Conservation (phyloP, 2,113 vertebrate species). For the Mirounga angustirostris region DNA sequence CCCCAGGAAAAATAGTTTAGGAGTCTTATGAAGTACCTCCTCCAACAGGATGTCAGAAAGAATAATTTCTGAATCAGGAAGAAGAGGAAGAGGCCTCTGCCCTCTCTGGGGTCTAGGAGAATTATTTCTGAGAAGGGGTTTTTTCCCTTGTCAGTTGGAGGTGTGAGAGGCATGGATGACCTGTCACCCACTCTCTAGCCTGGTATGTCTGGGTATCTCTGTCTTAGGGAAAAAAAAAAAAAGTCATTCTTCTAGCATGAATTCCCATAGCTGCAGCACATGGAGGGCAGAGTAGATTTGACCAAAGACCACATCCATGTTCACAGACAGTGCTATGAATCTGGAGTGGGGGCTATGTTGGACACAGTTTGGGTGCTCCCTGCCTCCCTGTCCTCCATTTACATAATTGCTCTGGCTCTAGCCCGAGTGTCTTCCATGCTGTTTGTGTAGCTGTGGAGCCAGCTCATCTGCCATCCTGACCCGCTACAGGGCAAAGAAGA, state of each 20-base stretch:
- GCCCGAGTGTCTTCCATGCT: background rate
- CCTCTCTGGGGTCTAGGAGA: background rate
- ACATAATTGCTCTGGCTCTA: background rate
- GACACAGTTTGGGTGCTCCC: accelerated
- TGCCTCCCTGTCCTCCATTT: background rate
- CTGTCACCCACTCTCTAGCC: background rate
- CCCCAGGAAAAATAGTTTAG: background rate
- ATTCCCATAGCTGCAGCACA: too few relatives aligned
- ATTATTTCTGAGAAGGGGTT: background rate
- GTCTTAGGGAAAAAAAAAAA: background rate
- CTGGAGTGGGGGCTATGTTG: background rate
- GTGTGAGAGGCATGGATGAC: background rate
- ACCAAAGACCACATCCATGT: background rate
- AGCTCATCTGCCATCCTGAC: background rate
- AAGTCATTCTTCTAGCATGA: background rate
- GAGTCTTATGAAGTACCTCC: background rate
- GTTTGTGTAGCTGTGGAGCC: background rate
- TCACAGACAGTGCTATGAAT: background rate
- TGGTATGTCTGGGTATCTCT: background rate
- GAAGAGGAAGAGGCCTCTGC: background rate
- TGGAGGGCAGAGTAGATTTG: background rate
- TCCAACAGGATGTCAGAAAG: background rate
- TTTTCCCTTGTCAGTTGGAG: background rate
- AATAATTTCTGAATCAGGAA: background rate
- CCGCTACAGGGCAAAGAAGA: background rate